Percentiles rank a stretch among this genome's conserved stretches.
phyloP scores from a whole-genome alignment of 2,797 vertebrate genomes.

The Galagoides demidoff region DNA sequence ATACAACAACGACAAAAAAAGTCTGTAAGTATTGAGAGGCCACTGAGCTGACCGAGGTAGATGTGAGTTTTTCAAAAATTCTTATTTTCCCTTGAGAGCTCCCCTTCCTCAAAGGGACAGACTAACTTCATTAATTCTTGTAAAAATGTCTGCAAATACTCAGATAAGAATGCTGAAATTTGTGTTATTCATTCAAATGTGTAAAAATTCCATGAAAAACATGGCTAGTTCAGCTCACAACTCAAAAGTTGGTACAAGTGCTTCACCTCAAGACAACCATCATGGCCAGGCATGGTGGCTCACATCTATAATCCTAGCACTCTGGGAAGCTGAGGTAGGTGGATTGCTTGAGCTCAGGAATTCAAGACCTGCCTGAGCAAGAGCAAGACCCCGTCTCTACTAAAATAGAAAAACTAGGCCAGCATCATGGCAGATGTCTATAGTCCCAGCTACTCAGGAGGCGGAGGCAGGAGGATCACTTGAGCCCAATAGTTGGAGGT shows the following conservation, averaged over 20 bases:
- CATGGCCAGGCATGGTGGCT: too few relatives aligned
- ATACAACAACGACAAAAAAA: neutral
- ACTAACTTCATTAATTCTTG: conserved; percentile 26
- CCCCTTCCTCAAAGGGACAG: conserved; percentile 1
- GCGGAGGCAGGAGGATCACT: too few relatives aligned
- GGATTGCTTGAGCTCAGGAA: too few relatives aligned
- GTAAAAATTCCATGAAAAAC: conserved; percentile 13
- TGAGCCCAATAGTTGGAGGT: too few relatives aligned
- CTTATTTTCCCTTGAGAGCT: neutral
- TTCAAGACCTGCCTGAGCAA: too few relatives aligned
- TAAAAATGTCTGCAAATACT: conserved; percentile 21
- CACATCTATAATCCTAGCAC: too few relatives aligned
- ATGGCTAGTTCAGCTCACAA: neutral
- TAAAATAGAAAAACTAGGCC: too few relatives aligned
- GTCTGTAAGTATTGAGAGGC: conserved; percentile 20
- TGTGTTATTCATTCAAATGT: conserved; percentile 12
- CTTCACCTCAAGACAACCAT: neutral
- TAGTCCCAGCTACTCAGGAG: too few relatives aligned
- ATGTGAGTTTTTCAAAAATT: conserved; percentile 44
- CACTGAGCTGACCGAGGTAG: neutral
- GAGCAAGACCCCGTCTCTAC: too few relatives aligned
- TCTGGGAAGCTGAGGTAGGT: too few relatives aligned
- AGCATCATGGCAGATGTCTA: too few relatives aligned
- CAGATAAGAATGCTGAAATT: neutral
- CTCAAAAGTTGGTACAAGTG: neutral